Evolutionary conservation across 2,797 vertebrate genomes (phyloP), one percentile per base, ranked within the genome.

Genomic region (Gallinago nigripennis): DNA sequence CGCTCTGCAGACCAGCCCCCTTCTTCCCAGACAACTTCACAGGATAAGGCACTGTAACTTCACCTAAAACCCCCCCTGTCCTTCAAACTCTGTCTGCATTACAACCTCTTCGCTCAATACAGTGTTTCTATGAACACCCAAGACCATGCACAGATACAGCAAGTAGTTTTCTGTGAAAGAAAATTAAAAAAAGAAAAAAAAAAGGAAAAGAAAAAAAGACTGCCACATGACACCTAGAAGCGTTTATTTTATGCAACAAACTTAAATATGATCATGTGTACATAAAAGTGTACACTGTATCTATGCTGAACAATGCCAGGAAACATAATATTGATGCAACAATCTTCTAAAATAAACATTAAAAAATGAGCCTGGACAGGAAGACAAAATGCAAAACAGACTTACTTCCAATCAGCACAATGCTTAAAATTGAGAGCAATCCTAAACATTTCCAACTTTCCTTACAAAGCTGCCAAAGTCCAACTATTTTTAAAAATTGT

Each of bases 211-310:
- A 76, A 71, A 87, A 90, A 73, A 97, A 90, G 94, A 97, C 97
- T 45, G 87, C 94, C 96, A 95, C 18, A 23, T 97, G 97, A 98
- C 98, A 98, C 98, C 98, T 99, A 98, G 98, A 98, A 98, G 98
- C 98, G 98, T 99, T 99, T 99, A 98, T 99, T 99, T 98, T 98
- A 98, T 98, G 98, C 97, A 98, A 98, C 98, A 98, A 98, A 98
- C 95, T 98, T 98, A 98, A 99, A 98, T 98, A 98, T 98, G 98
- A 98, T 98, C 95, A 91, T 86, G 98, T 97, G 98, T 97, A 98
- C 98, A 96, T 98, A 97, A 98, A 97, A 96, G 97, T 97, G 98
- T 97, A 97, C 97, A 98, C 97, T 75, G 95, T 90, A 97, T 96
- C 98, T 98, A 98, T 98, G 98, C 97, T 96, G 97, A 98, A 98